Percentiles rank a stretch among this genome's conserved stretches.
These are phyloP conservation scores for Brenthis ino DNA, from an alignment of 2,888 invertebrate genomes.

Conservation along the genomic window DNA sequence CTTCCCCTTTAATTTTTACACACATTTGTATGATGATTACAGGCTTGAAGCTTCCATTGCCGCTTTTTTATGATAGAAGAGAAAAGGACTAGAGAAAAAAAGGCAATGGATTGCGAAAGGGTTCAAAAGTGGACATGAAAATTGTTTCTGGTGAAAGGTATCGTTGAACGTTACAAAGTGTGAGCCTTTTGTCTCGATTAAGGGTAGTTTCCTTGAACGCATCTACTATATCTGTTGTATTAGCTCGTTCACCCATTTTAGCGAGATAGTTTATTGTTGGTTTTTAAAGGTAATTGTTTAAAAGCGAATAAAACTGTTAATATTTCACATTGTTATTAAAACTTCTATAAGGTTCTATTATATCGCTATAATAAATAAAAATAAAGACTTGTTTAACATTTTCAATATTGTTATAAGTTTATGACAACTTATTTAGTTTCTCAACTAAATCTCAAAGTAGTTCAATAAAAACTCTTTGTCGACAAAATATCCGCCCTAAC, in stretches of 20 bases:
- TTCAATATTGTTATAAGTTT: no score
- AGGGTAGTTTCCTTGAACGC: constrained; percentile 49
- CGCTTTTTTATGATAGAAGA: not conserved
- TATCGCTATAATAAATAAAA: no score
- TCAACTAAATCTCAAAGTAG: not conserved
- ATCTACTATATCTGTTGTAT: constrained; percentile 10
- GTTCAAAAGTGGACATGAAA: constrained; percentile 43
- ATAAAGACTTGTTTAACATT: no score
- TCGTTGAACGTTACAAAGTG: constrained; percentile 81
- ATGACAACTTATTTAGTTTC: not conserved
- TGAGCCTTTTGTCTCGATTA: constrained; percentile 79
- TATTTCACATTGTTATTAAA: no score
- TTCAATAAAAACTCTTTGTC: not conserved
- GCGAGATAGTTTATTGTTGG: not conserved
- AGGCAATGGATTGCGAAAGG: constrained; percentile 51
- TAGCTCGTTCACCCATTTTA: not conserved
- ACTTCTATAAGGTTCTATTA: no score
- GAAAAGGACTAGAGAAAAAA: constrained; percentile 3
- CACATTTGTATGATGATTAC: constrained; percentile 15
- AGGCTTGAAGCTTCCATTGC: constrained; percentile 46
- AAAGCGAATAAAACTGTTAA: no score
- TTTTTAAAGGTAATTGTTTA: no score
- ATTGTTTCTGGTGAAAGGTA: constrained; percentile 57
- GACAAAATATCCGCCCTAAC: constrained; percentile 19
- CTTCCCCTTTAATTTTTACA: constrained; percentile 45